phyloP scores from a whole-genome alignment of 2,888 invertebrate species.

The Archips crataeganus region DNA sequence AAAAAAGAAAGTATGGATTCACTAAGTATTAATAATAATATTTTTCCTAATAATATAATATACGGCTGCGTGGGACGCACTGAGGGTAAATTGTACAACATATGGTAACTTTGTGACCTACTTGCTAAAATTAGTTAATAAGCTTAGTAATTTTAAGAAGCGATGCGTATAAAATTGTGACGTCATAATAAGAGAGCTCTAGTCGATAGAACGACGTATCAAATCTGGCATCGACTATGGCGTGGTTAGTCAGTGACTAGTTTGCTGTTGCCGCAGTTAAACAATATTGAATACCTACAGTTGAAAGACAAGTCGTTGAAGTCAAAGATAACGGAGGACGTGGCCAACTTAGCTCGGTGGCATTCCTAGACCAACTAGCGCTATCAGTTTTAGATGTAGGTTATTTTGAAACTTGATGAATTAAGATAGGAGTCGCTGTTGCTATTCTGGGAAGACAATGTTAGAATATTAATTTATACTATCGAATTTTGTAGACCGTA shows the following conservation, averaged over 20 bases:
- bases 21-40: constrained; percentile 38
- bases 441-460: constrained; percentile 1
- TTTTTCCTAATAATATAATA: constrained; percentile 49
- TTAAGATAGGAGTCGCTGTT: constrained; percentile 7
- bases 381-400: constrained; percentile 31
- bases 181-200: constrained; percentile 50
- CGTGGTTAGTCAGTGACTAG: constrained; percentile 51
- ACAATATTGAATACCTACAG: neutral
- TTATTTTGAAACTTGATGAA: constrained; percentile 19
- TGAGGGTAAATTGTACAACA: constrained; percentile 70
- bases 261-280: constrained; percentile 53
- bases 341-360: constrained; percentile 19
- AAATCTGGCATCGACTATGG: constrained; percentile 67
- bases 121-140: constrained; percentile 58
- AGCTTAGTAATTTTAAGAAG: constrained; percentile 49
- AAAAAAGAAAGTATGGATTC: constrained; percentile 55
- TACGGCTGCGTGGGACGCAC: constrained; percentile 51
- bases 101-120: constrained; percentile 79
- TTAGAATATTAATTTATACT: constrained; percentile 4
- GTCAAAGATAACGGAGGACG: constrained; percentile 25
- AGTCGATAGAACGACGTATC: constrained; percentile 8
- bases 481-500: neutral
- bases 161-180: constrained; percentile 52
- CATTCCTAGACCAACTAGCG: constrained; percentile 4
- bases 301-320: neutral